Evolutionary conservation across 2,113 vertebrate genomes (phyloP).

Genomic region (Lepidiolamprologus cunningtoni): DNA sequence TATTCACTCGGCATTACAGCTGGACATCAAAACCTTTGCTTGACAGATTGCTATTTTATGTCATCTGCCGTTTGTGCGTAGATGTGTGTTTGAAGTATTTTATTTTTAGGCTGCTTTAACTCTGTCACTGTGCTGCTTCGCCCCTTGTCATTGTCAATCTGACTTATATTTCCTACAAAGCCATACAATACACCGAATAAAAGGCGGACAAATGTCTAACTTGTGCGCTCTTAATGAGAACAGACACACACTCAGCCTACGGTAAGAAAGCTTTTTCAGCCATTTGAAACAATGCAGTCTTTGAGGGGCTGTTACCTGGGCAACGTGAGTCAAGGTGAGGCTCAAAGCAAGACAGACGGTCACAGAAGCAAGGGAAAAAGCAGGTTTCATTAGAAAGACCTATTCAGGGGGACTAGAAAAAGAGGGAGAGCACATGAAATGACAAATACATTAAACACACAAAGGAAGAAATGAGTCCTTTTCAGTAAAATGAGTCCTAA

Average conservation of each 20-base stretch:
- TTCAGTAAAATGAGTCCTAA: background rate
- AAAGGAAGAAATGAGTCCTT: background rate
- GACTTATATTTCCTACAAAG: constrained; percentile 22
- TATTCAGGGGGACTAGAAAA: background rate
- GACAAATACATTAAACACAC: background rate
- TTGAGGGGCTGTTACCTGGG: constrained; percentile 73
- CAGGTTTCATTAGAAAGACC: background rate
- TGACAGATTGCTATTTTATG: constrained; percentile 5
- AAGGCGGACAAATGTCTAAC: constrained; percentile 12
- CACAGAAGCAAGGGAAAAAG: constrained; percentile 17
- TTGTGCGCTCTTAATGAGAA: constrained; percentile 8
- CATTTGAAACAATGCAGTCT: constrained; percentile 67
- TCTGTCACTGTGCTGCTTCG: background rate
- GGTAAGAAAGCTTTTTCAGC: constrained; percentile 57
- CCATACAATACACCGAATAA: constrained; percentile 1
- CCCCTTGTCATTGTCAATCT: constrained; percentile 43
- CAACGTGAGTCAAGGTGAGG: constrained; percentile 68
- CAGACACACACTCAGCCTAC: constrained; percentile 16
- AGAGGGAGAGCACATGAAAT: background rate
- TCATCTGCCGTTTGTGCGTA: background rate
- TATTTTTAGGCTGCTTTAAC: constrained; percentile 48
- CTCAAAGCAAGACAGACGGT: constrained; percentile 55
- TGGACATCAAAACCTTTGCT: background rate
- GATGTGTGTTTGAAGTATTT: constrained; percentile 31
- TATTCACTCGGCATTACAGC: background rate